Conservation (phyloP, 2,797 vertebrate genomes). For the Acanthis flammea region DNA sequence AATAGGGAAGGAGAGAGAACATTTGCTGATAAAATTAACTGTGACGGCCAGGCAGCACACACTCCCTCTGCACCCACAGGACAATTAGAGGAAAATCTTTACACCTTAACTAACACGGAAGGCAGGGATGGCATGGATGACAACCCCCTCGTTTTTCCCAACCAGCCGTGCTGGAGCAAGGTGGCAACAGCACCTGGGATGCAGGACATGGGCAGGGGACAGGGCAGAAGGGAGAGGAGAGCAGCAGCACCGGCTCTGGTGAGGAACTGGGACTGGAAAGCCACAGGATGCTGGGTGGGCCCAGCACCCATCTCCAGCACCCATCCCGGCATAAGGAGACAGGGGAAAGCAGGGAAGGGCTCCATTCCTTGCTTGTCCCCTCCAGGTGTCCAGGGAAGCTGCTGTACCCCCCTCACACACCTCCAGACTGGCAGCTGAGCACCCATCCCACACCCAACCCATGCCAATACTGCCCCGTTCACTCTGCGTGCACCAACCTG, state of each 20-base stretch:
- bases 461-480: rapidly evolving
- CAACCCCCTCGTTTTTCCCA: not conserved
- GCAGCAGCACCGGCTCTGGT: not conserved
- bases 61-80: not conserved
- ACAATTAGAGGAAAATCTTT: constrained; percentile 28
- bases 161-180: rapidly evolving
- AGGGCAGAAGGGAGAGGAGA: not conserved
- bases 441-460: rapidly evolving
- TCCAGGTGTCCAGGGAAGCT: not conserved
- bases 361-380: not conserved
- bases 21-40: constrained; percentile 17
- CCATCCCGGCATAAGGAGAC: not conserved
- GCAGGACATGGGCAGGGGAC: not conserved
- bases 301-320: not conserved
- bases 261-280: not conserved
- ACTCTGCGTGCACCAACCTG: not conserved
- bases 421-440: not conserved
- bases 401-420: rapidly evolving
- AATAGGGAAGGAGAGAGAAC: not conserved
- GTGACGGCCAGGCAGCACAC: not conserved
- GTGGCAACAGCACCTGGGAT: not conserved
- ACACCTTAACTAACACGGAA: not conserved
- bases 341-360: not conserved
- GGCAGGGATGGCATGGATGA: not conserved
- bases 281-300: rapidly evolving